These are phyloP conservation scores for Apis cerana DNA, from an alignment of 1,140 invertebrate genomes.

Conservation along the genomic window DNA sequence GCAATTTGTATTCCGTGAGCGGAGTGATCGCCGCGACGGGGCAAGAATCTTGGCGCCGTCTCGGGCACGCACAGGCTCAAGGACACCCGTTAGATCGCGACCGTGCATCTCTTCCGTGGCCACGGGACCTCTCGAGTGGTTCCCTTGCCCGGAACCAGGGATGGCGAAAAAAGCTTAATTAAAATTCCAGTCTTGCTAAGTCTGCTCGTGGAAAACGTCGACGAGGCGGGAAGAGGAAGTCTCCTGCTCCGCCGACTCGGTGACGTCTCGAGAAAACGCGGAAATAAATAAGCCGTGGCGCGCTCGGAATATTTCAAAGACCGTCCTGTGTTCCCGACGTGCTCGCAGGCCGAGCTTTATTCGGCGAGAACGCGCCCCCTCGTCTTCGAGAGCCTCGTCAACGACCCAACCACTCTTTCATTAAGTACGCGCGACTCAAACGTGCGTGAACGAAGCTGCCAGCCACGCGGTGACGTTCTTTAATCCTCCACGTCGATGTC, in stretches of 20 bases:
- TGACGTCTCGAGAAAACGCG: conserved; percentile 59
- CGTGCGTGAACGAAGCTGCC: conserved; percentile 36
- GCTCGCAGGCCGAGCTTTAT: conserved; percentile 34
- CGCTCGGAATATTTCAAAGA: conserved; percentile 55
- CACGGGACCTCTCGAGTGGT: conserved; percentile 28
- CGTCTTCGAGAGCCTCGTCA: conserved; percentile 38
- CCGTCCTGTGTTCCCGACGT: conserved; percentile 52
- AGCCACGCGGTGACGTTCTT: conserved; percentile 9
- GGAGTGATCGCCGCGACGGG: background rate
- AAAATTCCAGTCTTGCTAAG: conserved; percentile 68
- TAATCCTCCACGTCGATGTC: background rate
- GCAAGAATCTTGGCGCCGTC: conserved; percentile 23
- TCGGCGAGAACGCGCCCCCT: conserved; percentile 13
- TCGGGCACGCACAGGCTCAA: background rate
- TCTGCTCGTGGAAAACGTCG: conserved; percentile 55
- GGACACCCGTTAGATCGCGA: conserved; percentile 41
- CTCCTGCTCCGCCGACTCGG: background rate
- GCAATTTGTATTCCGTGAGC: conserved; percentile 32
- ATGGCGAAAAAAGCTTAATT: conserved; percentile 70
- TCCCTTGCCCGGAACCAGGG: conserved; percentile 46
- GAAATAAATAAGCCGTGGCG: conserved; percentile 60
- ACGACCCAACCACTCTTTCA: conserved; percentile 24
- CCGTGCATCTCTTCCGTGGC: conserved; percentile 46
- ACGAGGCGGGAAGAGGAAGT: background rate
- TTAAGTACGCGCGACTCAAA: conserved; percentile 52